These are phyloP conservation scores for Pterocles burchelli DNA, from an alignment of 2,113 vertebrate species.

Conservation along the genomic window DNA sequence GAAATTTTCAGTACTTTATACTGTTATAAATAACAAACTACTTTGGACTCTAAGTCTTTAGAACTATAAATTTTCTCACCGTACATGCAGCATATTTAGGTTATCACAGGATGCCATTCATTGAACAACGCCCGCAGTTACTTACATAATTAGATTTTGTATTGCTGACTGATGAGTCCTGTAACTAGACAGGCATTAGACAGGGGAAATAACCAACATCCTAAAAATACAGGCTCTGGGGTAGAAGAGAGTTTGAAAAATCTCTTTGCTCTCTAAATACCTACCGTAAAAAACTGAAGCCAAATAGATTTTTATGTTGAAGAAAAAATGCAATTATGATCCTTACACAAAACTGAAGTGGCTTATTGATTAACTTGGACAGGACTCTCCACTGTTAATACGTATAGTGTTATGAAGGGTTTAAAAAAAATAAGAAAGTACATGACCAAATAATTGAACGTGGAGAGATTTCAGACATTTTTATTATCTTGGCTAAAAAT, in stretches of 20 bases:
- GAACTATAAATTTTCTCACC: neutral
- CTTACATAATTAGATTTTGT: neutral
- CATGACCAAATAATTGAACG: neutral
- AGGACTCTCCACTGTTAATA: neutral
- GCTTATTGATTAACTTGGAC: neutral
- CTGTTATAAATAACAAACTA: neutral
- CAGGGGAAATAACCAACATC: neutral
- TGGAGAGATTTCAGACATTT: neutral
- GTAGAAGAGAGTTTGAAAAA: neutral
- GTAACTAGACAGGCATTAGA: neutral
- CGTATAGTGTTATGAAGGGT: fast-evolving
- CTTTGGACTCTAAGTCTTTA: neutral
- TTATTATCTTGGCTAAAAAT: neutral
- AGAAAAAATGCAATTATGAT: neutral
- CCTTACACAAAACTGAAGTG: neutral
- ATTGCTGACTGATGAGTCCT: neutral
- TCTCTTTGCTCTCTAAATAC: neutral
- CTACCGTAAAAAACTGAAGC: neutral
- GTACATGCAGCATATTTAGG: neutral
- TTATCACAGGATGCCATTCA: neutral
- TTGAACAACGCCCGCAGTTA: neutral
- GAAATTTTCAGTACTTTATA: neutral
- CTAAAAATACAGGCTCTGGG: neutral
- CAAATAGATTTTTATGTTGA: neutral
- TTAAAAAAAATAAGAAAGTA: neutral